A percentile compares a stretch with the other conserved stretches of the same genome.
Evolutionary conservation across 1,140 invertebrate species (phyloP).

Genomic region (Reticulitermes speratus): DNA sequence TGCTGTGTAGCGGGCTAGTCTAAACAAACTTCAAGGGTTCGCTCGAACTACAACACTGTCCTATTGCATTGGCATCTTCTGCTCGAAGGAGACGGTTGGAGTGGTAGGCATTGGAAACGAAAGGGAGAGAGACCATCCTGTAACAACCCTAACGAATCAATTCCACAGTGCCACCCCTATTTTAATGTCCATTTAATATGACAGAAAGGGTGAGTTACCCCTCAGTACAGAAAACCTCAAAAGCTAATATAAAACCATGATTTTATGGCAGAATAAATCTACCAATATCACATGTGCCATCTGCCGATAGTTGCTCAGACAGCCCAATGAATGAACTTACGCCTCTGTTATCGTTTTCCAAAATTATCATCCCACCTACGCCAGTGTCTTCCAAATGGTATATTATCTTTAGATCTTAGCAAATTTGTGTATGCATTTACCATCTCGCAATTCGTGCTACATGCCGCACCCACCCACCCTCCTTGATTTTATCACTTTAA

Average conservation of each 20-base stretch:
- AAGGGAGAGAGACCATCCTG: neutral
- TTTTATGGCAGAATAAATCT: too few relatives aligned
- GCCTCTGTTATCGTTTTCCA: too few relatives aligned
- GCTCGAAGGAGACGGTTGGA: neutral
- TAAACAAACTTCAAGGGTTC: neutral
- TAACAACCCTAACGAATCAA: neutral
- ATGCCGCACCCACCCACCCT: too few relatives aligned
- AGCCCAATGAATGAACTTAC: too few relatives aligned
- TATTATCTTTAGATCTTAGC: too few relatives aligned
- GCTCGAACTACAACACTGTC: neutral
- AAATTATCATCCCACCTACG: too few relatives aligned
- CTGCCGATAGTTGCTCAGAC: too few relatives aligned
- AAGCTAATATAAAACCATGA: neutral
- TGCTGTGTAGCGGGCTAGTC: neutral
- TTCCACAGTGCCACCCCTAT: neutral
- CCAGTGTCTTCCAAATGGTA: too few relatives aligned
- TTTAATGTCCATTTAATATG: conserved; percentile 4
- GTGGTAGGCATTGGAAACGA: neutral
- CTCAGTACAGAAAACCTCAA: neutral
- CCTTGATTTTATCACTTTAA: too few relatives aligned
- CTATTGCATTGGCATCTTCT: neutral
- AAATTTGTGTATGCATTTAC: too few relatives aligned
- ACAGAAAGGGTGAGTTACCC: neutral
- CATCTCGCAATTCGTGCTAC: too few relatives aligned
- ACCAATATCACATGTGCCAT: too few relatives aligned